phyloP scores from a whole-genome alignment of 2,113 vertebrate species.

The Condylura cristata region DNA sequence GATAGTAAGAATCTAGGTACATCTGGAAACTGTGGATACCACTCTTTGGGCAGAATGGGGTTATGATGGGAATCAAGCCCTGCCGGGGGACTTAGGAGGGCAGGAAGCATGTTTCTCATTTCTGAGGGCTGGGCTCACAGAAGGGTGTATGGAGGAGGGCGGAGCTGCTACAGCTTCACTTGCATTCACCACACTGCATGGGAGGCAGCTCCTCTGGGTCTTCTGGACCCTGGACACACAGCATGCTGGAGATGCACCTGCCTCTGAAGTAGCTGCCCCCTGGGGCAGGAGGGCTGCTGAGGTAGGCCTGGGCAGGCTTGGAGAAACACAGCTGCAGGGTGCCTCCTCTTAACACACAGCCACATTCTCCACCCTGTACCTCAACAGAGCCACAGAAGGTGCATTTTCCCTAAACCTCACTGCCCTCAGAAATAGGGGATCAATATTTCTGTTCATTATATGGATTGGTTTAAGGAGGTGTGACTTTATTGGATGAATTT shows the following conservation, averaged over 20 bases:
- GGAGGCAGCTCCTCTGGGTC: too few relatives aligned
- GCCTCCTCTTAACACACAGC: neutral
- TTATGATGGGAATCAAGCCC: neutral
- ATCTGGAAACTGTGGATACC: neutral
- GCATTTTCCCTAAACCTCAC: neutral
- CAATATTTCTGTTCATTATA: neutral
- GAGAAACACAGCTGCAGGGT: too few relatives aligned
- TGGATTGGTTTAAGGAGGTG: neutral
- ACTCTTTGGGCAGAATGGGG: neutral
- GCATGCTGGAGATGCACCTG: neutral
- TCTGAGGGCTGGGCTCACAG: fast-evolving
- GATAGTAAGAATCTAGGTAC: neutral
- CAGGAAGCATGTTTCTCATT: too few relatives aligned
- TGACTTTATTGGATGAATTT: neutral
- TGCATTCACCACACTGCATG: neutral
- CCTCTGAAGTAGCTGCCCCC: neutral
- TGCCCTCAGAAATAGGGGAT: neutral
- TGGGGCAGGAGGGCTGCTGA: neutral
- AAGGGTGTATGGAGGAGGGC: fast-evolving
- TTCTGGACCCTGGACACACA: too few relatives aligned
- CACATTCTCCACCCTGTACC: neutral
- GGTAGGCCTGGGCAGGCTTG: neutral
- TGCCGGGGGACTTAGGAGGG: fast-evolving
- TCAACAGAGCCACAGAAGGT: neutral
- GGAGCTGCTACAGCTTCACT: fast-evolving